These are phyloP conservation scores for Catamblyrhynchus diadema DNA, from an alignment of 2,797 vertebrate species.

Conservation along the genomic window DNA sequence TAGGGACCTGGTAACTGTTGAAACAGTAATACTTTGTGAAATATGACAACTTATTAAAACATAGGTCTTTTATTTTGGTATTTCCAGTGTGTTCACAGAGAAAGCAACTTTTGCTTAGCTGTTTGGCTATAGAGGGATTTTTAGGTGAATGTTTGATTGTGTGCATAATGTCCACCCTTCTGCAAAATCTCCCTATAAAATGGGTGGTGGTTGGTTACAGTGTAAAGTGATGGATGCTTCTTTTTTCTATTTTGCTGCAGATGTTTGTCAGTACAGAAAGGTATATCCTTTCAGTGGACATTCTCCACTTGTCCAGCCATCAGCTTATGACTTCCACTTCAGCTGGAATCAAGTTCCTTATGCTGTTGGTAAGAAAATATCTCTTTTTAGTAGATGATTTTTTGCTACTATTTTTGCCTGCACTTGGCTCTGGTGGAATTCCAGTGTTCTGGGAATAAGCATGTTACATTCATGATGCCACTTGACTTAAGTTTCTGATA, in stretches of 20 bases:
- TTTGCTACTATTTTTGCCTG: neutral
- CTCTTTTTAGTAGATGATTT: neutral
- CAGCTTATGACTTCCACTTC: constrained; percentile 94
- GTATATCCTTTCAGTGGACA: constrained; percentile 92
- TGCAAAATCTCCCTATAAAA: neutral
- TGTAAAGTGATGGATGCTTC: neutral
- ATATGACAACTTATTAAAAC: neutral
- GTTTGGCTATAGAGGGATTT: neutral
- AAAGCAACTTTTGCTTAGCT: neutral
- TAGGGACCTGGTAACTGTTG: neutral
- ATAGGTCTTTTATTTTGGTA: neutral
- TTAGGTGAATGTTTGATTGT: neutral
- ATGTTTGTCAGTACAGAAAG: constrained; percentile 95
- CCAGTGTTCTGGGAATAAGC: neutral
- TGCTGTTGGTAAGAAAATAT: constrained; percentile 85
- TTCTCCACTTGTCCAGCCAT: constrained; percentile 91
- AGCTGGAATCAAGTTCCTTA: constrained; percentile 99
- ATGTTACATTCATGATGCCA: neutral
- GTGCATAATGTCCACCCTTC: neutral
- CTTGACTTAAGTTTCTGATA: neutral
- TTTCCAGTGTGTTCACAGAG: neutral
- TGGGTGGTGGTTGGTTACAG: neutral
- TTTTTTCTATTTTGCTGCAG: constrained; percentile 67
- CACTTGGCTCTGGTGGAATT: neutral
- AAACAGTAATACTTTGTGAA: neutral